Base-by-base conservation (phyloP, 2,797 vertebrate species). In the Adelosebastes latens region DNA sequence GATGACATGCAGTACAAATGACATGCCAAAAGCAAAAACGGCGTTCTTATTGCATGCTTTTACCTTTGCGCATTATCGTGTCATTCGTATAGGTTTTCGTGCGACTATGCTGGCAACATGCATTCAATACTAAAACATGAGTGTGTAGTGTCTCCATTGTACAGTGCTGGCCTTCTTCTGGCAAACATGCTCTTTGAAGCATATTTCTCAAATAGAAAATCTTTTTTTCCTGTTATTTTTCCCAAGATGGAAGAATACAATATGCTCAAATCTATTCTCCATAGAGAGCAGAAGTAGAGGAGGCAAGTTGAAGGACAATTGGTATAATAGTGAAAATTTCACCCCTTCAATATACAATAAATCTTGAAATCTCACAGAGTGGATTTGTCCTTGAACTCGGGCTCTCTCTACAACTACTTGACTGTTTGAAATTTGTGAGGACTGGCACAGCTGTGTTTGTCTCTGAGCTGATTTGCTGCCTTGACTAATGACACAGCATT, bases 371-470 rank as follows among this genome's bases (percentile, higher is more conserved):
- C 74, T 65, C 32, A 49, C 31, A 77, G 39, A 65, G 65, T 59
- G 53, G 61, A 70, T 88, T 75, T 46, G 75, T 79, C 67, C 32
- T 66, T 59, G 34, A 34, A 32, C 55, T 62, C 34, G 2, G 25
- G 13, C 18, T 60, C 60, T 65, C 53, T 79, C 29, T 20, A 25
- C 55, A 64, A 32, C 39, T 77, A 70, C 79, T 88, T 79, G 79
- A 65, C 72, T 68, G 66, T 42, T 74, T 68, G 63, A 73, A 20
- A 76, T 56, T 52, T 76, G 55, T 53, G 55, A 77, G 66, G 20
- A 29, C 39, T 18, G 59, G 3, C 63, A 72, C 78, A 77, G 82
- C 82, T 82, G 85, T 81, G 75, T 83, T 87, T 77, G 80, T 71
- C 62, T 80, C 27, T 4, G 60, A 53, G 55, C 61, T 77, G 79